Base-by-base conservation (phyloP, 2,113 vertebrate genomes). In the Callipepla californica region DNA sequence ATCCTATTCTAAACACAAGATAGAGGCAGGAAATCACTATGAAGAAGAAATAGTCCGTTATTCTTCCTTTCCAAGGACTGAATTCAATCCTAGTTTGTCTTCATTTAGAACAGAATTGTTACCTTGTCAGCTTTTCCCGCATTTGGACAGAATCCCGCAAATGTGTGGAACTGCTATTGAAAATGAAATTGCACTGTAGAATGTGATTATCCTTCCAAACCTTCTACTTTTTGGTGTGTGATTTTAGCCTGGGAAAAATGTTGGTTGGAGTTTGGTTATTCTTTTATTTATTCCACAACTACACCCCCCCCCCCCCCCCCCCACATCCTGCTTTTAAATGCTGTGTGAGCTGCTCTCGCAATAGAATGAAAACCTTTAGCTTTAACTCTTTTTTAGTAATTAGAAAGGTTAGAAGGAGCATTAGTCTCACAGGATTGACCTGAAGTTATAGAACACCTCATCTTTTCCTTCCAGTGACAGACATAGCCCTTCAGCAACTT, bases 81-180 rank as follows among this genome's bases (percentile, higher is more conserved):
- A 83, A 68, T 83, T 83, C 66, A 87, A 8, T 86, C 67, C 66
- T 72, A 57, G 69, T 87, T 94, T 77, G 63, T 82, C 84, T 87
- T 89, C 70, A 80, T 87, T 89, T 93, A 65, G 84, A 90, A 48
- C 63, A 66, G 89, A 89, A 74, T 87, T 51, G 36, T 86, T 95
- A 87, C 70, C 58, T 66, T 92, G 51, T 93, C 91, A 80, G 83
- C 55, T 89, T 76, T 82, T 78, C 68, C 91, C 73, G 50, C 53
- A 34, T 92, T 91, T 86, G 73, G 57, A 93, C 67, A 93, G 55
- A 87, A 93, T 81, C 44, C 65, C 87, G 13, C 30, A 70, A 62
- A 74, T 58, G 45, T 81, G 65, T 84, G 89, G 78, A 92, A 26
- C 32, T 89, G 65, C 51, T 2, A 1, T 55, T 80, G 91, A 67